Evolutionary conservation across 2,888 invertebrate genomes (phyloP).

Genomic region (Drosophila meridiana): DNA sequence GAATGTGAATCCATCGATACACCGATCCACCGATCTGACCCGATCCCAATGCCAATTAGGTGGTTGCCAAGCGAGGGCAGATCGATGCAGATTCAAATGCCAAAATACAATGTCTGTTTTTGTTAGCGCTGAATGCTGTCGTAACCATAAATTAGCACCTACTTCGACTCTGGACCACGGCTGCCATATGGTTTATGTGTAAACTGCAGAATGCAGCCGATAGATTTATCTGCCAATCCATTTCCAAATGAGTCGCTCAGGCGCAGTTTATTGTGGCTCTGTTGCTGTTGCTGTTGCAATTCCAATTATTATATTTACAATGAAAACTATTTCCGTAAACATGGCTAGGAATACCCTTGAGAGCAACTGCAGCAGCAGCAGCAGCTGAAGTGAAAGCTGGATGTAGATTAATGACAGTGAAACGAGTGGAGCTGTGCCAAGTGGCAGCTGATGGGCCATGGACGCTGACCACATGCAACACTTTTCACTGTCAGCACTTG

Average conservation of each 20-base stretch:
- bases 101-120: conserved; percentile 37
- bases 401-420: conserved; percentile 33
- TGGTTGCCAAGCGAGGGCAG: conserved; percentile 52
- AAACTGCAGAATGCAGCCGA: conserved; percentile 63
- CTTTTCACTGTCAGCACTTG: conserved; percentile 8
- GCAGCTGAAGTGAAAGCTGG: conserved; percentile 4
- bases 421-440: conserved; percentile 18
- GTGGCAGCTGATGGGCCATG: conserved; percentile 25
- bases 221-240: conserved; percentile 68
- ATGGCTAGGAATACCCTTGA: conserved; percentile 53
- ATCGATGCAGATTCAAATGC: conserved; percentile 48
- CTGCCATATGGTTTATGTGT: conserved; percentile 67
- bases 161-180: conserved; percentile 46
- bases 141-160: conserved; percentile 73
- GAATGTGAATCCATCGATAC: conserved; percentile 39
- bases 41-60: conserved; percentile 42
- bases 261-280: conserved; percentile 31
- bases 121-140: conserved; percentile 51
- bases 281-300: conserved; percentile 23
- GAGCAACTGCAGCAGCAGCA: conserved; percentile 6
- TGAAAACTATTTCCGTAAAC: conserved; percentile 68
- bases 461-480: conserved; percentile 36
- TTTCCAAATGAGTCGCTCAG: conserved; percentile 64
- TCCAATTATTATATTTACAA: conserved; percentile 58
- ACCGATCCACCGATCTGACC: neutral